Evolutionary conservation across 2,113 vertebrate species (phyloP).

Genomic region (Echinops telfairi): DNA sequence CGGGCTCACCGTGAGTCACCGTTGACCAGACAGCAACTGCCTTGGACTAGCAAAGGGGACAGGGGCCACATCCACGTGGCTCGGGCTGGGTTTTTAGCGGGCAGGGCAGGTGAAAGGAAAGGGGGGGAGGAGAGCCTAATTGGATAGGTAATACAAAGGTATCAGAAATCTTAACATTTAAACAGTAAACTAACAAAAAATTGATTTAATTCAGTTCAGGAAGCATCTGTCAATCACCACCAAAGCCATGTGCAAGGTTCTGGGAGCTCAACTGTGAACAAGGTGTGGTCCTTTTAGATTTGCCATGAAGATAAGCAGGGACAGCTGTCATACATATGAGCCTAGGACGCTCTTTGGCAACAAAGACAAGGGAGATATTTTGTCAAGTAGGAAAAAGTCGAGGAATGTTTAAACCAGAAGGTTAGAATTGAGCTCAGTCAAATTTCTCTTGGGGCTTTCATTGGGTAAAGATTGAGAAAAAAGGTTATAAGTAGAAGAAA

Average conservation of each 20-base stretch:
- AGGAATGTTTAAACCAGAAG: slow-evolving; percentile 48
- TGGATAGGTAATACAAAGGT: slow-evolving; percentile 4
- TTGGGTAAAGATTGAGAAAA: background rate
- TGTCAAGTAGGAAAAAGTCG: slow-evolving; percentile 47
- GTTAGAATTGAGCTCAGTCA: slow-evolving; percentile 4
- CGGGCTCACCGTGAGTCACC: background rate
- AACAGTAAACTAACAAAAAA: background rate
- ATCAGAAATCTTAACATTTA: slow-evolving; percentile 44
- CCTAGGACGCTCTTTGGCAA: slow-evolving; percentile 66
- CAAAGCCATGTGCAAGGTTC: slow-evolving; percentile 29
- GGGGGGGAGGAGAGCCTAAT: background rate
- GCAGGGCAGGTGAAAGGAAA: background rate
- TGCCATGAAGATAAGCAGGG: slow-evolving; percentile 64
- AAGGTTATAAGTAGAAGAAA: background rate
- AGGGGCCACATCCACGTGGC: background rate
- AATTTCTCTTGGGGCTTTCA: slow-evolving; percentile 46
- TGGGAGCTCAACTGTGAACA: slow-evolving; percentile 61
- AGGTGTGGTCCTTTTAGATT: slow-evolving; percentile 55
- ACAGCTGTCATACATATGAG: background rate
- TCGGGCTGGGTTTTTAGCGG: background rate
- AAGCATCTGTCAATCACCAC: slow-evolving; percentile 56
- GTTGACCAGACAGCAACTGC: background rate
- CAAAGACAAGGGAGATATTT: slow-evolving; percentile 56
- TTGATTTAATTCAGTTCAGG: slow-evolving; percentile 18
- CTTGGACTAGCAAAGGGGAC: background rate